Evolutionary conservation across 2,888 invertebrate species (phyloP), one percentile per base, ranked within the genome.

Genomic region (Cetonia aurata): DNA sequence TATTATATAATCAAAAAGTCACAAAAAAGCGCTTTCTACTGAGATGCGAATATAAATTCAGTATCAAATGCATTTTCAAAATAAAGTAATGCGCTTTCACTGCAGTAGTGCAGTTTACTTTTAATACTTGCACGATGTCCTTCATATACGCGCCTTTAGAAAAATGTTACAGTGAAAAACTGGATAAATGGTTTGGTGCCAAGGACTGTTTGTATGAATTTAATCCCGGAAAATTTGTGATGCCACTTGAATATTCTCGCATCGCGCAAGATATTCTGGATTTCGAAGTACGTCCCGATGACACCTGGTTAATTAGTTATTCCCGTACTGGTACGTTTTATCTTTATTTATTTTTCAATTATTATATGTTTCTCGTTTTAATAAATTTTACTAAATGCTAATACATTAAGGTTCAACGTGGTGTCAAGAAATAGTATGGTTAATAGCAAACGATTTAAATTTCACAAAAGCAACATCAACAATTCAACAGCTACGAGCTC

Each of bases 391-490:
- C 25, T 25, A 25, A 25, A 25, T 4, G 4, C 25, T 25, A 25
- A 1, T 25, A 4, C 25, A 78, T 79, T 33, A 73, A 93, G 93
- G 94, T 12, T 96, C 96, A 19, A 96, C 96, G 0, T 97, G 96
- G 96, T 90, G 93, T 0, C 96, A 96, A 80, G 96, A 97, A 86
- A 95, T 97, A 91, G 90, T 94, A 1, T 97, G 96, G 93, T 87
- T 96, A n/a, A 89, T 97, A 71, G 91, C 92, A 3, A 93, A 94
- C 77, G 89, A 93, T 77, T 86, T 95, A 74, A 90, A 97, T 81
- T 94, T 91, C 78, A 90, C 92, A 78, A 89, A 88, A 19, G 94
- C 94, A 0, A 90, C 89, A 79, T 89, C 88, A 50, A 78, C 80
- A 17, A 77, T 82, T 33, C 81, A 87, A 52, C 87, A 92, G 84